Conservation (phyloP, 2,113 vertebrate species). For the Coturnix japonica region DNA sequence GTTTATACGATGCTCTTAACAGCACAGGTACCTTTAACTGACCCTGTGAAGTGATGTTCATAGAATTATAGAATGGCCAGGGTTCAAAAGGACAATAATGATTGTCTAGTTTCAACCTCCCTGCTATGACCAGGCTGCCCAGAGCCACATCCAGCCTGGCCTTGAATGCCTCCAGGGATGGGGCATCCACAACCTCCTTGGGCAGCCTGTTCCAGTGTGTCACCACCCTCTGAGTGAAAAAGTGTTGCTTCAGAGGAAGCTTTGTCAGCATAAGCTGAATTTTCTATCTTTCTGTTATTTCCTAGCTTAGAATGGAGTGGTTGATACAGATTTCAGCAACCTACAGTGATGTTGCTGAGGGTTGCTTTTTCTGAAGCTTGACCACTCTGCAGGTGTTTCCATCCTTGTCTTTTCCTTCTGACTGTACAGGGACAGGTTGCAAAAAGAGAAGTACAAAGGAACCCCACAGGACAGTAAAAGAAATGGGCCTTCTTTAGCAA, state of each 20-base stretch:
- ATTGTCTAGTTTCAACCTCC: no score
- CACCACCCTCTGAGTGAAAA: no score
- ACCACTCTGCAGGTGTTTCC: neutral
- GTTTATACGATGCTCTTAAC: neutral
- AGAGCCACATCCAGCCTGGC: no score
- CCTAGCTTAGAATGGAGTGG: neutral
- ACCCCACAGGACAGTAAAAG: neutral
- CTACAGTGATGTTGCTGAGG: neutral
- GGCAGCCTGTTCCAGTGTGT: no score
- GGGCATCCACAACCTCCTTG: no score
- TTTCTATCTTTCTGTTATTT: neutral
- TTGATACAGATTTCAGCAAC: accelerated
- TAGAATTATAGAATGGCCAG: no score
- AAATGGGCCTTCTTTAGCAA: neutral
- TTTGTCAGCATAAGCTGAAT: neutral
- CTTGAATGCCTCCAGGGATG: no score
- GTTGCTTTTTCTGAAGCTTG: neutral
- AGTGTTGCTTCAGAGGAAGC: neutral
- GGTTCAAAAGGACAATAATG: no score
- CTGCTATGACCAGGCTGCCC: no score
- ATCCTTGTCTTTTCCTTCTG: neutral
- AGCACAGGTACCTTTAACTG: neutral
- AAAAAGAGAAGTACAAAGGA: neutral
- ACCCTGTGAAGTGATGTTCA: neutral
- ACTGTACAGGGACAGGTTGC: neutral